Percentiles rank a stretch among this genome's conserved stretches.
Evolutionary conservation across 1,140 invertebrate genomes (phyloP).

Genomic region (Bemisia tabaci): DNA sequence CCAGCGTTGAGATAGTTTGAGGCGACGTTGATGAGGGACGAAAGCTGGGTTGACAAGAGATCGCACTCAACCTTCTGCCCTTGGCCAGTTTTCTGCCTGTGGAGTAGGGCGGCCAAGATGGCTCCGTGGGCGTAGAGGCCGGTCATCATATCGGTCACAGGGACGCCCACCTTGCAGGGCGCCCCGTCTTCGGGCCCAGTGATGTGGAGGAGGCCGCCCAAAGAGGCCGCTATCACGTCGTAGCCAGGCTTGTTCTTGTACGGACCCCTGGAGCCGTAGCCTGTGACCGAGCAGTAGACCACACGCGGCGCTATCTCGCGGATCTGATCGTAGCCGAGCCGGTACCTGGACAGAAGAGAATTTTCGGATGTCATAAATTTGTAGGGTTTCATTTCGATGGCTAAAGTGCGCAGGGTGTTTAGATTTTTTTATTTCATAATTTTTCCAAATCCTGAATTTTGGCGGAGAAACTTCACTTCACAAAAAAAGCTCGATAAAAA

Average conservation of each 20-base stretch:
- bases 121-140: slow-evolving; percentile 92
- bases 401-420: no score
- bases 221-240: slow-evolving; percentile 86
- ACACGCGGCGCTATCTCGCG: slow-evolving; percentile 56
- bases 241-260: slow-evolving; percentile 78
- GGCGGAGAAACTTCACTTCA: no score
- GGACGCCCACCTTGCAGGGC: slow-evolving; percentile 85
- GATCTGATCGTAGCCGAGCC: slow-evolving; percentile 66
- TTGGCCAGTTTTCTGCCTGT: slow-evolving; percentile 56
- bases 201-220: slow-evolving; percentile 78
- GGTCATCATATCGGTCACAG: slow-evolving; percentile 84
- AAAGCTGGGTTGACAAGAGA: slow-evolving; percentile 82
- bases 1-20: slow-evolving; percentile 82
- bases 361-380: no score
- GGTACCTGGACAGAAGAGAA: no score
- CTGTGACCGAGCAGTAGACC: slow-evolving; percentile 90
- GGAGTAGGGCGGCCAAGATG: slow-evolving; percentile 77
- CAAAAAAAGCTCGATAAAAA: no score
- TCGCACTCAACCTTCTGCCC: slow-evolving; percentile 92
- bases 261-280: slow-evolving; percentile 76
- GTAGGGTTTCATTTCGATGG: no score
- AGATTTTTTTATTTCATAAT: no score
- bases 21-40: slow-evolving; percentile 75
- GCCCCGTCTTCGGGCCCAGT: slow-evolving; percentile 72
- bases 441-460: no score